Conservation (phyloP, 2,113 vertebrate genomes). For the Circaetus cinerascens region DNA sequence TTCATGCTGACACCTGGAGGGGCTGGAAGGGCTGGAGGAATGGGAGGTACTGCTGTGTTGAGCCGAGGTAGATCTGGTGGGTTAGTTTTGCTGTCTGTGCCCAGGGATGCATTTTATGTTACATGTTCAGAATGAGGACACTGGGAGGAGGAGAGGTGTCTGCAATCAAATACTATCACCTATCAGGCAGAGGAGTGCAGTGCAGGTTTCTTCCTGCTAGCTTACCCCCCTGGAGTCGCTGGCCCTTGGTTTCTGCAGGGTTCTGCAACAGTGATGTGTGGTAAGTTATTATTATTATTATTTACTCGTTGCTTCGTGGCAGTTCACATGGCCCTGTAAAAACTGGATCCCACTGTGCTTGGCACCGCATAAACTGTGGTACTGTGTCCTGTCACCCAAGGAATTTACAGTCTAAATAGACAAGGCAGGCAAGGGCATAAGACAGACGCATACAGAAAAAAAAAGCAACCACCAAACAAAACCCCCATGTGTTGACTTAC, state of each 20-base stretch:
- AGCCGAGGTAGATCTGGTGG: neutral
- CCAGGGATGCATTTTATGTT: neutral
- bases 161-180: neutral
- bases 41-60: rapidly evolving
- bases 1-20: neutral
- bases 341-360: neutral
- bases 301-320: neutral
- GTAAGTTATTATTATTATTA: neutral
- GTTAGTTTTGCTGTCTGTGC: neutral
- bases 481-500: neutral
- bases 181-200: neutral
- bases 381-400: neutral
- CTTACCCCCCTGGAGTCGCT: neutral
- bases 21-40: neutral
- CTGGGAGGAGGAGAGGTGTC: neutral
- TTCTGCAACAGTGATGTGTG: neutral
- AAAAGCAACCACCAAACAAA: neutral
- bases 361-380: neutral
- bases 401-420: neutral
- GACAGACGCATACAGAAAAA: neutral
- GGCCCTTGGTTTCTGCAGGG: neutral
- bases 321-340: neutral
- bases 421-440: neutral
- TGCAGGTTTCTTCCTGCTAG: neutral
- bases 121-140: neutral